phyloP scores from a whole-genome alignment of 2,113 vertebrate species.

The Pandion haliaetus region DNA sequence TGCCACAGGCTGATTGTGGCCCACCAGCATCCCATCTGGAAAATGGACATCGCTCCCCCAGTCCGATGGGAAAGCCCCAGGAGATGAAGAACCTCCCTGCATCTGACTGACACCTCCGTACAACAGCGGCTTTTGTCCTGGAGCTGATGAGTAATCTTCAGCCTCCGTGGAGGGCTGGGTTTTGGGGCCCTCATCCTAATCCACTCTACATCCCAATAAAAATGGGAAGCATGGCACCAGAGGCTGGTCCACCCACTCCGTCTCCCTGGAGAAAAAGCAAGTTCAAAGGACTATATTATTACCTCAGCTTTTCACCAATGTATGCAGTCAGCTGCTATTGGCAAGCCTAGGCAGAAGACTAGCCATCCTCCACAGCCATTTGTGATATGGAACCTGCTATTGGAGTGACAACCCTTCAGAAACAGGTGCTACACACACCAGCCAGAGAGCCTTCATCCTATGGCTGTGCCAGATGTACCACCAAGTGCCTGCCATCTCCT shows the following conservation, averaged over 20 bases:
- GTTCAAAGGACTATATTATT: background rate
- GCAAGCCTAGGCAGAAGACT: background rate
- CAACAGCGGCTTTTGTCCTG: conserved; percentile 6
- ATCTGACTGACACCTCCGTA: background rate
- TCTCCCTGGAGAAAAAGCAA: conserved; percentile 14
- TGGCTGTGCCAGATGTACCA: background rate
- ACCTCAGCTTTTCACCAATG: background rate
- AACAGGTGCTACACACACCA: background rate
- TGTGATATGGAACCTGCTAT: background rate
- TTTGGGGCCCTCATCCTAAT: background rate
- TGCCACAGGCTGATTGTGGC: background rate
- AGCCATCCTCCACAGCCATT: background rate
- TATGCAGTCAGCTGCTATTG: background rate
- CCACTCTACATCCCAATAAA: background rate
- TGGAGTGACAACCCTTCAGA: background rate
- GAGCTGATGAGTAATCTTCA: conserved; percentile 42
- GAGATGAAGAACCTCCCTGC: background rate
- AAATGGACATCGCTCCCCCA: background rate
- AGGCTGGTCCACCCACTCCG: background rate
- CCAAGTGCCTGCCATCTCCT: background rate
- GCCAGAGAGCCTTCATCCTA: background rate
- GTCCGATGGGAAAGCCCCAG: background rate
- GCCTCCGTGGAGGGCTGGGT: conserved; percentile 7
- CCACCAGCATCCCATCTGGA: background rate
- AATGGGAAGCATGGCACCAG: conserved; percentile 26